These are phyloP conservation scores for Schizopygopsis malacanthus DNA, from an alignment of 2,797 vertebrate genomes.

Conservation along the genomic window DNA sequence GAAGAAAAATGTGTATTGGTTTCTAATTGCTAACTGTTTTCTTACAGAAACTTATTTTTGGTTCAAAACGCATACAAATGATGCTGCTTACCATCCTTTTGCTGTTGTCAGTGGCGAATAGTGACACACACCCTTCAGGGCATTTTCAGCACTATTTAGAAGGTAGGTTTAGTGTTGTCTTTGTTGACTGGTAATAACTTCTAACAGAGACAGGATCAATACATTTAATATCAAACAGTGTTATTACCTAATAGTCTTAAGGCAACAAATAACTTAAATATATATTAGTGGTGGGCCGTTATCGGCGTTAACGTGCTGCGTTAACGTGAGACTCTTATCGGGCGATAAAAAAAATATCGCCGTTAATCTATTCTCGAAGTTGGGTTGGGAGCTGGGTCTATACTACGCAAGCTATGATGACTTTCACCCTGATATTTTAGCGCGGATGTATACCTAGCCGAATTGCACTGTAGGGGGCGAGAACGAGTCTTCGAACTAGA, in stretches of 20 bases:
- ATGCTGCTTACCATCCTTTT: constrained; percentile 64
- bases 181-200: not conserved
- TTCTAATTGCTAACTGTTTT: constrained; percentile 28
- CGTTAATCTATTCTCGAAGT: too few species aligned
- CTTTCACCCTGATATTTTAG: too few species aligned
- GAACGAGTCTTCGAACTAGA: too few species aligned
- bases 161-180: constrained; percentile 39
- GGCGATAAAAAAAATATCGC: too few species aligned
- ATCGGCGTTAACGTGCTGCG: too few species aligned
- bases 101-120: constrained; percentile 64
- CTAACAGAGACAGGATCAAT: not conserved
- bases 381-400: too few species aligned
- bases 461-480: too few species aligned
- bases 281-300: too few species aligned
- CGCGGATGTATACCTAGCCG: too few species aligned
- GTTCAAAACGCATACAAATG: constrained; percentile 50
- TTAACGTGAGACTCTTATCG: too few species aligned
- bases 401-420: too few species aligned
- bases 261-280: not conserved
- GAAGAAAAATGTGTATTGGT: not conserved
- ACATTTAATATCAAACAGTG: not conserved
- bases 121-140: constrained; percentile 55
- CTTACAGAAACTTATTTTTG: constrained; percentile 37
- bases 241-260: not conserved
- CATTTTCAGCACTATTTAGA: constrained; percentile 48